A percentile compares a stretch with the other conserved stretches of the same genome.
Evolutionary conservation across 2,888 invertebrate genomes (phyloP).

Genomic region (Scelioninae gen. 1): DNA sequence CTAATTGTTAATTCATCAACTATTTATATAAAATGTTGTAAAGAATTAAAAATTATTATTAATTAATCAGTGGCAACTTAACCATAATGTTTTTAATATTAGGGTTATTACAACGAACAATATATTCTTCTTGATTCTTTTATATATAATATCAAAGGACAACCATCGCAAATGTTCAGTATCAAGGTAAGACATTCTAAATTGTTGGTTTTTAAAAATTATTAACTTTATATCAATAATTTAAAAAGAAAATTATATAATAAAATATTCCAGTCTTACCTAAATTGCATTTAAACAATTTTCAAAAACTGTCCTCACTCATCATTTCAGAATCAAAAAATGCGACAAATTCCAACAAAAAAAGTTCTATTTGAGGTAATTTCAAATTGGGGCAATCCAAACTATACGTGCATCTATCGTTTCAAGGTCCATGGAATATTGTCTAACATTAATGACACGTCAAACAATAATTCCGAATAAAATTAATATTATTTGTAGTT

Average conservation of each 20-base stretch:
- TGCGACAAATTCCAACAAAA: conserved; percentile 71
- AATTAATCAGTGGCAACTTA: neutral
- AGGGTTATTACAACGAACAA: conserved; percentile 72
- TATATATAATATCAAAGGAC: conserved; percentile 74
- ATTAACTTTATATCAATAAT: too few relatives aligned
- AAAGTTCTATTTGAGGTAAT: conserved; percentile 75
- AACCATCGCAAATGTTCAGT: conserved; percentile 75
- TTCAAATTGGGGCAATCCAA: conserved; percentile 78
- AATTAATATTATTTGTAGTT: neutral
- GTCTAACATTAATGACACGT: conserved; percentile 14
- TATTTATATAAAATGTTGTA: neutral
- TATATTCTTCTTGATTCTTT: conserved; percentile 73
- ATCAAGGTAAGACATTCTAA: conserved; percentile 68
- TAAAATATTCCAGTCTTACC: too few relatives aligned
- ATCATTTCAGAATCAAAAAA: conserved; percentile 69
- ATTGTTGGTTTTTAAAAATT: too few relatives aligned
- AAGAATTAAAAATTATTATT: neutral
- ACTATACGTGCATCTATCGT: conserved; percentile 79
- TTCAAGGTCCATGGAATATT: conserved; percentile 79
- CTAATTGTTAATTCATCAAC: neutral
- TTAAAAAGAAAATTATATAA: too few relatives aligned
- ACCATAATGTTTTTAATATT: conserved; percentile 4
- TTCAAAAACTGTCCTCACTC: too few relatives aligned
- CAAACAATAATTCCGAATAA: neutral
- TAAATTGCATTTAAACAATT: too few relatives aligned